Percentiles rank a stretch among this genome's conserved stretches.
Evolutionary conservation across 2,113 vertebrate genomes (phyloP).

Genomic region (Gambusia holbrooki): DNA sequence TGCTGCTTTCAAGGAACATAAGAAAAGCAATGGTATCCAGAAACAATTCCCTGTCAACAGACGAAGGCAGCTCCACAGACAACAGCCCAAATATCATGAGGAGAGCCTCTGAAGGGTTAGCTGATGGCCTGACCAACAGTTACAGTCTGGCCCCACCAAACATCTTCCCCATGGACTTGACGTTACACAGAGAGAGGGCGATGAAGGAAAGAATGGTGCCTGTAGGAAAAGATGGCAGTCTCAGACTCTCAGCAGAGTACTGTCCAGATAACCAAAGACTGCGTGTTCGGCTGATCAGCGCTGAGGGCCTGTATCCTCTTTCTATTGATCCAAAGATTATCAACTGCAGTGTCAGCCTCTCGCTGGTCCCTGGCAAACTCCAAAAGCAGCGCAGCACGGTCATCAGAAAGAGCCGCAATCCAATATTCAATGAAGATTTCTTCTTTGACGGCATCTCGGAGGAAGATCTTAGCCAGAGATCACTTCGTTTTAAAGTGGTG

Average conservation of each 20-base stretch:
- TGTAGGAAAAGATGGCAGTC: constrained; percentile 79
- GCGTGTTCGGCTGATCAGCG: constrained; percentile 86
- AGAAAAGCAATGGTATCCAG: constrained; percentile 78
- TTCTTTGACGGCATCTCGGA: constrained; percentile 86
- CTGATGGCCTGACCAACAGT: constrained; percentile 66
- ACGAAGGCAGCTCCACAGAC: constrained; percentile 90
- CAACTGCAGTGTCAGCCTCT: constrained; percentile 87
- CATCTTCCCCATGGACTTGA: constrained; percentile 77
- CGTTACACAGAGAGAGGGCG: constrained; percentile 74
- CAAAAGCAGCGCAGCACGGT: constrained; percentile 88
- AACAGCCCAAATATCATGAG: constrained; percentile 87
- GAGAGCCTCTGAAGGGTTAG: constrained; percentile 81
- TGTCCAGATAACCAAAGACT: constrained; percentile 82
- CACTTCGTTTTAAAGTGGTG: constrained; percentile 85
- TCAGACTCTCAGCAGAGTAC: constrained; percentile 87
- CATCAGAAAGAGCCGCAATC: constrained; percentile 88
- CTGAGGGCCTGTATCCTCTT: constrained; percentile 80
- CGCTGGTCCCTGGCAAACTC: constrained; percentile 83
- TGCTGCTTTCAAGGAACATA: constrained; percentile 77
- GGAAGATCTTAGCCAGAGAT: constrained; percentile 79
- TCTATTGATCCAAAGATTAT: constrained; percentile 82
- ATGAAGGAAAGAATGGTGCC: constrained; percentile 83
- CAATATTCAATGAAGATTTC: constrained; percentile 91
- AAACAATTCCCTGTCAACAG: constrained; percentile 88
- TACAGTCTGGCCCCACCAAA: constrained; percentile 74